Conservation (phyloP, 2,888 invertebrate species). For the Agrotis puta region DNA sequence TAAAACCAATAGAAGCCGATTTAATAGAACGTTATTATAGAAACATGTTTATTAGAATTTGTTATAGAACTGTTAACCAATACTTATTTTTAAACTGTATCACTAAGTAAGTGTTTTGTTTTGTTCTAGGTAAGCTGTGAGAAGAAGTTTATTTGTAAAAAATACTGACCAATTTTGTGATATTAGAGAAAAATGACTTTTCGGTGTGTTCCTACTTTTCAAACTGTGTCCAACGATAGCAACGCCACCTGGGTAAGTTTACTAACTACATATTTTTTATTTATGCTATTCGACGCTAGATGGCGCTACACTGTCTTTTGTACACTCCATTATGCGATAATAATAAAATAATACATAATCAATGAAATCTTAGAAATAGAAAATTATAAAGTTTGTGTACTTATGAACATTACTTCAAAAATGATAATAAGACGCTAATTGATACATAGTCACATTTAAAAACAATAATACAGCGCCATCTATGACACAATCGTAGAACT, state of each 20-base stretch:
- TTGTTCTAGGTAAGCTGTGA: slow-evolving; percentile 93
- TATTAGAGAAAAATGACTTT: slow-evolving; percentile 91
- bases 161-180: slow-evolving; percentile 73
- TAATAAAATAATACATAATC: neutral
- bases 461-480: slow-evolving; percentile 56
- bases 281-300: slow-evolving; percentile 71
- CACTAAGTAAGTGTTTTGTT: slow-evolving; percentile 92
- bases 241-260: slow-evolving; percentile 93
- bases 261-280: slow-evolving; percentile 27
- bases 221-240: slow-evolving; percentile 92
- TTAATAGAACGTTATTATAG: too few relatives aligned
- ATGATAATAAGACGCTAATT: neutral
- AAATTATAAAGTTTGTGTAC: neutral
- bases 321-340: too few relatives aligned
- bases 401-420: neutral
- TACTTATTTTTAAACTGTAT: slow-evolving; percentile 67
- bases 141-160: slow-evolving; percentile 79
- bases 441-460: neutral
- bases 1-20: too few relatives aligned
- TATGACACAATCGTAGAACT: slow-evolving; percentile 4
- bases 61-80: too few relatives aligned
- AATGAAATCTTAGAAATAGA: too few relatives aligned
- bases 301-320: slow-evolving; percentile 60
- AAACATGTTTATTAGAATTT: too few relatives aligned
- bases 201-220: slow-evolving; percentile 93